Evolutionary conservation across 1,140 invertebrate species (phyloP), one percentile per base, ranked within the genome.

Genomic region (Meloidogyne hapla): DNA sequence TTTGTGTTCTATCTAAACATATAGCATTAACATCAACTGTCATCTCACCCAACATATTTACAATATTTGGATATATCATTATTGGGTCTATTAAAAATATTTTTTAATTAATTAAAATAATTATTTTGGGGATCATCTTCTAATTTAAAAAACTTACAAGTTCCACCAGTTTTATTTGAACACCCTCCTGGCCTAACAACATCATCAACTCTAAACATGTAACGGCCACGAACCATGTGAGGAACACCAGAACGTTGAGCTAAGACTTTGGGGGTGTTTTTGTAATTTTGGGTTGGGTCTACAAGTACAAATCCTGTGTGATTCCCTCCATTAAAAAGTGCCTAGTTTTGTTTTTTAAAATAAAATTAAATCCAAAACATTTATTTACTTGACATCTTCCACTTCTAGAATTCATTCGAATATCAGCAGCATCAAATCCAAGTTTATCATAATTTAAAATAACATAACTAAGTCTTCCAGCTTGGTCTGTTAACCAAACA

Each of bases 11-110:
- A 63, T 86, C 84, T 21, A 86, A 75, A 73, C 85, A 86, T 40
- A 87, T 83, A 12, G 83, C 85, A 74, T 86, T 86, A 42, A 86
- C 77, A 69, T 87, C 86, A 26, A 86, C 81, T 56, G 81, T 87
- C 84, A 87, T 86, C 75, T 86, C 85, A 42, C 85, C 85, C 13
- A 87, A 66, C 86, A 86, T 87, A 69, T 86, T 87, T 8, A 86
- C 81, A 65, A 86, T 85, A 73, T 86, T 87, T 42, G 85, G 85
- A 64, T 86, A 86, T 48, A 86, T 86, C 74, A 86, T 74, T 72
- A 86, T 87, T 62, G 85, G 85, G 66, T 84, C 83, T 85, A 65
- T 69, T 80, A 48, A 76, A 18, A 69, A 63, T 45, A 21, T 72
- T 38, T 18, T 63, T 72, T 18, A 69, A n/a, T n/a, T n/a, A n/a